Evolutionary conservation across 2,797 vertebrate genomes (phyloP).

Genomic region (Carapus acus): DNA sequence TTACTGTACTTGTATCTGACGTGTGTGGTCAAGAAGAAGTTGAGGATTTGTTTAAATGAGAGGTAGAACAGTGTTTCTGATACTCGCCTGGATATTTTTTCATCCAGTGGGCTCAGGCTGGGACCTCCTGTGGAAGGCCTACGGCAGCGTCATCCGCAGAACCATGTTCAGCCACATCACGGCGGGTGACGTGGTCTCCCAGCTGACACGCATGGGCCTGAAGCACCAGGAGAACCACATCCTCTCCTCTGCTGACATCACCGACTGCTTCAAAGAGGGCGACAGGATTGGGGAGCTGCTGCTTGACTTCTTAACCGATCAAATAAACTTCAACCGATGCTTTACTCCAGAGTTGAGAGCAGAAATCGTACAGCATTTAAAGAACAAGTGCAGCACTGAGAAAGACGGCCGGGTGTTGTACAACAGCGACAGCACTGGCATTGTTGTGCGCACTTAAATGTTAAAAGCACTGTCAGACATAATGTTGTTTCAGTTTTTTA

Average conservation of each 20-base stretch:
- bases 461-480: no score
- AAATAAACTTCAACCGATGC: conserved; percentile 47
- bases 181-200: conserved; percentile 44
- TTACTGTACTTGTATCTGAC: no score
- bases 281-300: conserved; percentile 42
- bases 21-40: no score
- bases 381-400: conserved; percentile 57
- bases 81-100: neutral
- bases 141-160: no score
- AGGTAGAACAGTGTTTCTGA: no score
- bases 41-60: no score
- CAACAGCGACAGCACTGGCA: conserved; percentile 43
- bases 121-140: conserved; percentile 64
- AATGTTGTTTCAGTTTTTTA: no score
- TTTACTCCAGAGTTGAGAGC: conserved; percentile 51
- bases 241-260: conserved; percentile 54
- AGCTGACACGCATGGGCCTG: conserved; percentile 51
- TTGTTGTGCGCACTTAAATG: conserved; percentile 54
- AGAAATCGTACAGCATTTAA: conserved; percentile 60
- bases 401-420: conserved; percentile 55
- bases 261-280: conserved; percentile 50
- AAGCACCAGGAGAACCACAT: conserved; percentile 53
- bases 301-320: conserved; percentile 59
- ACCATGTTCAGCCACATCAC: conserved; percentile 8
- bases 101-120: conserved; percentile 43